Evolutionary conservation across 1,140 invertebrate species (phyloP), one percentile per base, ranked within the genome.

Genomic region (Nasonia giraulti): DNA sequence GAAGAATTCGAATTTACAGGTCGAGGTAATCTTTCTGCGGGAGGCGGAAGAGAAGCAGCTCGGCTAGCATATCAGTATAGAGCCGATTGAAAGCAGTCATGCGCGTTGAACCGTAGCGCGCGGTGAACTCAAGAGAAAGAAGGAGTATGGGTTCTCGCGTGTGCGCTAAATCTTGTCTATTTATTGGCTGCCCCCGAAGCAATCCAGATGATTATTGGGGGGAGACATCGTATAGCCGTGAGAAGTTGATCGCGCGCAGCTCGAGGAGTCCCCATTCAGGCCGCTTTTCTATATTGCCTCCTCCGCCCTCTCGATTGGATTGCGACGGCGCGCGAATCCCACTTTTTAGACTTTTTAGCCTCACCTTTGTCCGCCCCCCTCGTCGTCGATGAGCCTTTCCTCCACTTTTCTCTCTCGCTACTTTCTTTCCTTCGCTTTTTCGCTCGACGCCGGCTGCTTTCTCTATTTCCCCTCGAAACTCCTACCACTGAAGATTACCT

Each of bases 151-250:
- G 55, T 33, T 23, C 33, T 37, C 11, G 33, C 77, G 66, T 27
- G 68, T 80, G 83, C 85, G 87, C 88, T 89, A 90, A 90, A 91
- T 91, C 90, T 91, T 86, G 87, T 89, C 89, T 92, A 90, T 90
- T 92, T 92, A 92, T 92, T 91, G 91, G 86, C 86, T 85, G 83
- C 89, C 88, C 78, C 86, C 55, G 55, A 47, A 88, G 88, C 88
- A 86, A 88, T 89, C 85, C 83, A 47, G 87, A 91, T 90, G 88
- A 90, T 92, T 89, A 89, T 91, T 86, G 86, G 87, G 86, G 75
- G 83, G 2, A 89, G 87, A 90, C 86, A 88, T 89, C 78, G 10
- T 17, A 37, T 37, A 47, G 40, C 11, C 40, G 77, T 27, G 79
- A 79, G 86, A 87, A 87, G 84, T 88, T 82, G 87, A 85, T 85